Evolutionary conservation across 2,797 vertebrate species (phyloP).

Genomic region (Uromys caudimaculatus): DNA sequence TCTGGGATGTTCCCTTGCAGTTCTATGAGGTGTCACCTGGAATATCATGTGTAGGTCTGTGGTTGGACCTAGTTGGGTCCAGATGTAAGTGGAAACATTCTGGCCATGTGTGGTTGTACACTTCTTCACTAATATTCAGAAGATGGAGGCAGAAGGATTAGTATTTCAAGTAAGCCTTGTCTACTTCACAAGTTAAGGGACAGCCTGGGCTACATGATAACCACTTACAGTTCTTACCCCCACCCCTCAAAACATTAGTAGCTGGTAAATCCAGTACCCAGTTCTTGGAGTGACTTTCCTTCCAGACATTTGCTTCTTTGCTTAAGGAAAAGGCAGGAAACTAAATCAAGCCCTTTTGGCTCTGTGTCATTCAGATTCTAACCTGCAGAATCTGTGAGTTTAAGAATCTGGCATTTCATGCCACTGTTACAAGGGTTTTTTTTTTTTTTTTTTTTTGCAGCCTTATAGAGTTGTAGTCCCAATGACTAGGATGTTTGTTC

Average conservation of each 20-base stretch:
- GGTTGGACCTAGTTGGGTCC: neutral
- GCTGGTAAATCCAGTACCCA: neutral
- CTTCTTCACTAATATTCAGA: neutral
- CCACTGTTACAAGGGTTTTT: neutral
- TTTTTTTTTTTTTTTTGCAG: neutral
- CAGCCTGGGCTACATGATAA: neutral
- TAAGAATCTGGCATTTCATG: neutral
- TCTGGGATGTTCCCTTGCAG: neutral
- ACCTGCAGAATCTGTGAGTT: neutral
- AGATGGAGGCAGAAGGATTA: neutral
- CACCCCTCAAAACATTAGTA: neutral
- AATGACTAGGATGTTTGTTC: constrained; percentile 22
- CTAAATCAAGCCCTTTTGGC: neutral
- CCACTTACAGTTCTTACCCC: neutral
- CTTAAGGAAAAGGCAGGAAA: neutral
- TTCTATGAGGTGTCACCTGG: neutral
- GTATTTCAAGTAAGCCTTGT: neutral
- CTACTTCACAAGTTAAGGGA: neutral
- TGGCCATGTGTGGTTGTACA: neutral
- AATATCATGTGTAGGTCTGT: neutral
- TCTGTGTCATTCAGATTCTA: neutral
- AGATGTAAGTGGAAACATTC: neutral
- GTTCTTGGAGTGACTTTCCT: neutral
- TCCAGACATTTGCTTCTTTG: neutral
- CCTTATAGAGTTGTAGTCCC: neutral